Base-by-base conservation (phyloP, 2,113 vertebrate species). In the Odobenus rosmarus region DNA sequence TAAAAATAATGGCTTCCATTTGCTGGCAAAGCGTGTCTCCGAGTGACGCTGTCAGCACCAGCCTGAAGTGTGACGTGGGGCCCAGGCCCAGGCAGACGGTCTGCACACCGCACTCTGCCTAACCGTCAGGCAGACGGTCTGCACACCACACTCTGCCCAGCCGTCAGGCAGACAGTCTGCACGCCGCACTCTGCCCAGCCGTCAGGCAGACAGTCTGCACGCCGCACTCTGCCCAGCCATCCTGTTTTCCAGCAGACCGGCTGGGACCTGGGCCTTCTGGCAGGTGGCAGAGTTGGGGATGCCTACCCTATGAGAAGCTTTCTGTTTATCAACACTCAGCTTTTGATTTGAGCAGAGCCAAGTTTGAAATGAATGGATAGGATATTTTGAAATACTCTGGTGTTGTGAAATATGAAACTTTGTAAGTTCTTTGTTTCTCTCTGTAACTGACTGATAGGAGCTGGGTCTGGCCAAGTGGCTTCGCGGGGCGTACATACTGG, bases 351-450 rank as follows among this genome's bases (percentile, higher is more conserved):
- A 15, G 80, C 10, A 0, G 89, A 94, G 71, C 69, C 74, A 46
- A 88, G 8, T 92, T 19, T 11, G 55, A 51, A 93, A 55, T 97
- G 97, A 98, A 98, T 97, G 97, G 97, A 96, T 95, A 96, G 96
- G 96, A 92, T 96, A 80, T 95, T 97, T 97, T 79, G 93, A 96
- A 97, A 93, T 64, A 81, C 96, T 86, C 36, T 59, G 79, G 0
- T 91, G 80, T 97, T 98, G 96, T 98, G 98, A 98, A 98, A 98
- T 49, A 62, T 46, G 97, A 98, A 96, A 67, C 95, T 82, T 13
- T 21, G 61, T 7, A 49, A 97, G 97, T 61, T 76, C 77, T 98
- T 95, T 98, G 95, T 97, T 96, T 95, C 71, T 57, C 5, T 15
- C 57, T 9, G 10, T 95, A 82, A 62, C 93, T 36, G 0, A 5